These are phyloP conservation scores for Volucella inflata DNA, from an alignment of 2,888 invertebrate genomes.

Conservation along the genomic window DNA sequence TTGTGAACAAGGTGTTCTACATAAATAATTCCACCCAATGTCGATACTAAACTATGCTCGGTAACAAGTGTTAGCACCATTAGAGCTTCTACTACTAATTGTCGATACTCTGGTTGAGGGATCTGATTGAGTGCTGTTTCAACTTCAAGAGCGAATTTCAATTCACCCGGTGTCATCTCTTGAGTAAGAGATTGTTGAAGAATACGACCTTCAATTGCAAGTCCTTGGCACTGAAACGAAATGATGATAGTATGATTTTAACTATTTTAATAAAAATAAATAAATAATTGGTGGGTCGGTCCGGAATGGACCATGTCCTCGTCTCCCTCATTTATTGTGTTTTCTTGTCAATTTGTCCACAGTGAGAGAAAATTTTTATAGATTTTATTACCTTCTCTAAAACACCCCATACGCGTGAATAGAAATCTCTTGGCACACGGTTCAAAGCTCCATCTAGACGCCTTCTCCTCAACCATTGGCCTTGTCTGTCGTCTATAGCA, in stretches of 20 bases:
- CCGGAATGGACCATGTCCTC: too few species aligned
- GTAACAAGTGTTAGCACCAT: constrained; percentile 97
- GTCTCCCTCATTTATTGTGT: too few species aligned
- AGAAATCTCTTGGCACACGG: constrained; percentile 98
- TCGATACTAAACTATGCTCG: constrained; percentile 91
- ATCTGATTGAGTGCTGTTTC: constrained; percentile 98
- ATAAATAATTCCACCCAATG: constrained; percentile 91
- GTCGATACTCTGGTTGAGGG: constrained; percentile 98
- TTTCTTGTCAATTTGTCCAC: too few species aligned
- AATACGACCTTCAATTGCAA: constrained; percentile 95
- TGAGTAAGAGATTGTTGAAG: constrained; percentile 96
- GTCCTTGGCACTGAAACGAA: constrained; percentile 91
- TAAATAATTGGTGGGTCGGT: too few species aligned
- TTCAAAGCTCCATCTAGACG: constrained; percentile 98
- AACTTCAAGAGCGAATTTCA: constrained; percentile 98
- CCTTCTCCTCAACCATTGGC: constrained; percentile 97
- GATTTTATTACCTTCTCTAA: constrained; percentile 88
- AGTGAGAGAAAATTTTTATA: neutral
- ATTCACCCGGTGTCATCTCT: constrained; percentile 99
- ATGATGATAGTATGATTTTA: neutral
- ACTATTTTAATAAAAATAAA: too few species aligned
- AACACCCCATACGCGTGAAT: constrained; percentile 96
- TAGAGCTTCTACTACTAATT: constrained; percentile 97
- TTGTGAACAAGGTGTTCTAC: constrained; percentile 96
- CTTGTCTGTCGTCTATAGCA: constrained; percentile 90